Evolutionary conservation across 2,797 vertebrate species (phyloP).

Genomic region (Ptychobarbus kaznakovi): DNA sequence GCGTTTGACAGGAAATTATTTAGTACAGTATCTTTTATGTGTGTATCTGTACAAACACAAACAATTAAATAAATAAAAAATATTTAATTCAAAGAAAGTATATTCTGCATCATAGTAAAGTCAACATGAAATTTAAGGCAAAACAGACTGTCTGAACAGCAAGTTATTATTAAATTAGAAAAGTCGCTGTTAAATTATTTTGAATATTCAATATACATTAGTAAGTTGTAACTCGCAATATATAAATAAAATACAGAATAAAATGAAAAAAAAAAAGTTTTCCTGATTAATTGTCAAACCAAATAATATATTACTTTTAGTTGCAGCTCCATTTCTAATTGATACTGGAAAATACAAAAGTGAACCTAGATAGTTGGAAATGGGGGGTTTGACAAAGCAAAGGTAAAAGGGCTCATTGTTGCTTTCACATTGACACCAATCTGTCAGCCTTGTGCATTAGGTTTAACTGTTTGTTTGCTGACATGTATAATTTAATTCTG

Average conservation of each 20-base stretch:
- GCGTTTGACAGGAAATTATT: slow-evolving; percentile 36
- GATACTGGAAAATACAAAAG: not conserved
- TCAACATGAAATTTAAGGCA: not conserved
- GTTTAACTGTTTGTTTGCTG: not conserved
- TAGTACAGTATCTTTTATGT: not conserved
- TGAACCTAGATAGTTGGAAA: not conserved
- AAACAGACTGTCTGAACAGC: not conserved
- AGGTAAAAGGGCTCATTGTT: not conserved
- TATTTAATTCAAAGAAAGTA: not conserved
- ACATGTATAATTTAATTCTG: not conserved
- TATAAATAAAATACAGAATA: too few relatives aligned
- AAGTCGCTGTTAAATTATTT: too few relatives aligned
- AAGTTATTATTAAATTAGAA: not conserved
- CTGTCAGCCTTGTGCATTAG: not conserved
- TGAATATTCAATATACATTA: too few relatives aligned
- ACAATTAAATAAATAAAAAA: too few relatives aligned
- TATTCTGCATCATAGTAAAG: not conserved
- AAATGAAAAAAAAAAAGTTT: not conserved
- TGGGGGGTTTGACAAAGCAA: not conserved
- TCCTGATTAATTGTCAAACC: not conserved
- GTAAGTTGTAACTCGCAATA: too few relatives aligned
- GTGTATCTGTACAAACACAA: not conserved
- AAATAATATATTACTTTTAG: not conserved
- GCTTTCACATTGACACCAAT: not conserved
- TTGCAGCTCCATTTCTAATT: not conserved